Evolutionary conservation across 2,797 vertebrate genomes (phyloP), one percentile per base, ranked within the genome.

Genomic region (Tapirus indicus): DNA sequence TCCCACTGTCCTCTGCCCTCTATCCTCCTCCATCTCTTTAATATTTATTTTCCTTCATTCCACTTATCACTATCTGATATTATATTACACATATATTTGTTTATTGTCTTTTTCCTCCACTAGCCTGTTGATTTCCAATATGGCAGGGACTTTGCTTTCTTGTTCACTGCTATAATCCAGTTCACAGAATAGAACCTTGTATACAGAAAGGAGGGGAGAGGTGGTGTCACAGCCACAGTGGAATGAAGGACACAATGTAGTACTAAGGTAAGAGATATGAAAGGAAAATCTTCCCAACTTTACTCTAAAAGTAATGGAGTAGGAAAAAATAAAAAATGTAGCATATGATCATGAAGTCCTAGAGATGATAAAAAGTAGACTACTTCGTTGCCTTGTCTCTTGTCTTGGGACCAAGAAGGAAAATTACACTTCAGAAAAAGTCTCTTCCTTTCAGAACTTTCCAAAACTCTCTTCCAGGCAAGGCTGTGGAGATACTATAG

Each of bases 1-100:
- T 25, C 11, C 32, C 20, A 5, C 38, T 58, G n/a, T 25, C 44
- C 7, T 66, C n/a, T 80, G 47, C 7, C 14, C 10, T 74, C 7
- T 35, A 4, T 79, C 12, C 0, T 92, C 56, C 11, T 69, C 20
- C 7, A 20, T 52, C 23, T 93, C 14, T 60, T 78, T 74, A 35
- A 60, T 91, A 44, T 69, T 93, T 78, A 82, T n/a, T 96, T 87
- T 38, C 25, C 49, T 79, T 97, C 21, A 60, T 66, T 41, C 7
- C 5, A 18, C 6, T 54, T 79, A 60, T 74, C 13, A 49, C n/a
- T 71, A 13, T 44, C 21, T 52, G 47, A 60, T 58, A 18, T 88
- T 72, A 60, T 56, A 68, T 52, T n/a, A 72, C 12, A 60, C 11
- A 56, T 47, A 3, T 35, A 49, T 52, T 74, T 49, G 71, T 87